phyloP scores from a whole-genome alignment of 64 coral and sea anemone genomes.

The Acropora tenuis region DNA sequence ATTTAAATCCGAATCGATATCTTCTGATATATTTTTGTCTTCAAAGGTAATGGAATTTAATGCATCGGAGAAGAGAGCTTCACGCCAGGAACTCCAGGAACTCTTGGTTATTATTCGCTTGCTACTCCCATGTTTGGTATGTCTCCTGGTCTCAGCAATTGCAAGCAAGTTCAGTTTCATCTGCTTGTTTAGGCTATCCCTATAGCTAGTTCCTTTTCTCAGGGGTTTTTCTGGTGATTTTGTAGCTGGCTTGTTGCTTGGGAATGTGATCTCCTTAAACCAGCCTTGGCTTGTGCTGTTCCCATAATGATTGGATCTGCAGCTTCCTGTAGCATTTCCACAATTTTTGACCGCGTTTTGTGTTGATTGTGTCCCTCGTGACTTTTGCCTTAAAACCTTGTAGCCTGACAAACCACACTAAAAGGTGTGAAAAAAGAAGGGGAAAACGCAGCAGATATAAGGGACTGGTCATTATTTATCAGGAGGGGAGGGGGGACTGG shows the following conservation, averaged over 20 bases:
- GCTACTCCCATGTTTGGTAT: not conserved
- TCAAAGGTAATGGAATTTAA: not conserved
- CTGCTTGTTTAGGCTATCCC: not conserved
- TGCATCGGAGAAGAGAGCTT: not conserved
- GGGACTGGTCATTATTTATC: too few relatives aligned
- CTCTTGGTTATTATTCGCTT: not conserved
- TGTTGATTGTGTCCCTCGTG: not conserved
- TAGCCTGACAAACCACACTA: not conserved
- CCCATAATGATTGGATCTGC: not conserved
- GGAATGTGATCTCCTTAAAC: not conserved
- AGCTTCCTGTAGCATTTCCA: not conserved
- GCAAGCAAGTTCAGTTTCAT: not conserved
- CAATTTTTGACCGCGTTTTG: not conserved
- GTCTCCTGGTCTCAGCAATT: not conserved
- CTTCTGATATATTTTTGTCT: conserved; percentile 17
- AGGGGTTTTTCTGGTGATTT: not conserved
- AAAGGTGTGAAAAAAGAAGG: too few relatives aligned
- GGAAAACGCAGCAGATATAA: too few relatives aligned
- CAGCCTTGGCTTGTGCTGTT: not conserved
- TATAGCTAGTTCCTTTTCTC: not conserved
- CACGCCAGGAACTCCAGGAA: not conserved
- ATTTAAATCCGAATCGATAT: not conserved
- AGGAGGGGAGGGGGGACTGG: too few relatives aligned
- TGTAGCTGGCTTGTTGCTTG: not conserved
- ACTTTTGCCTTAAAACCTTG: not conserved